Evolutionary conservation across 2,888 invertebrate species (phyloP).

Genomic region (Amblyjoppa proteus): DNA sequence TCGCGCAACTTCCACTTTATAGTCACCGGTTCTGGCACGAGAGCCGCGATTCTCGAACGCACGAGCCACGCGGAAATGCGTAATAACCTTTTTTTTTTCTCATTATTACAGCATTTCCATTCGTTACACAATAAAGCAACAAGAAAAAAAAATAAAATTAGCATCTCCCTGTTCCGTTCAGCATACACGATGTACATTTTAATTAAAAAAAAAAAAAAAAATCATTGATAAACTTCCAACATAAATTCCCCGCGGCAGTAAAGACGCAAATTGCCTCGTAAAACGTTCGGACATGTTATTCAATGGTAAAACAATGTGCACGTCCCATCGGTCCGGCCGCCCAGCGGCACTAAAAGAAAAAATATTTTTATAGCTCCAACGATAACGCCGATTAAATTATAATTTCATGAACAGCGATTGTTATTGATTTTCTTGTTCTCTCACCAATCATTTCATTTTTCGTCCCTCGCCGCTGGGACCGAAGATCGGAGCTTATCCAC

Average conservation of each 20-base stretch:
- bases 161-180: background rate
- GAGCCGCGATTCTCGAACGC: background rate
- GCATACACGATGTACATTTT: background rate
- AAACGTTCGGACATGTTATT: slow-evolving; percentile 19
- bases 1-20: slow-evolving; percentile 41
- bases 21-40: slow-evolving; percentile 3
- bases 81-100: slow-evolving; percentile 31
- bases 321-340: background rate
- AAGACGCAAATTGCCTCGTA: slow-evolving; percentile 32
- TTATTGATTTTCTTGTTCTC: background rate
- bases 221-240: slow-evolving; percentile 27
- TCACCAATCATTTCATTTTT: slow-evolving; percentile 14
- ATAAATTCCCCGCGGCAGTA: background rate
- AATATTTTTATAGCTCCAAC: background rate
- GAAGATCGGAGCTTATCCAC: background rate
- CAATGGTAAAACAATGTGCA: background rate
- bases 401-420: background rate
- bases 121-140: background rate
- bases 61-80: slow-evolving; percentile 27
- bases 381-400: background rate
- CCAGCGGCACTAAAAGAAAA: background rate
- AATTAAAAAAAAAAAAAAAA: slow-evolving; percentile 7
- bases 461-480: background rate
- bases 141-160: background rate
- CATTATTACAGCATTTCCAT: background rate